A percentile compares a stretch with the other conserved stretches of the same genome.
Evolutionary conservation across 2,888 invertebrate species (phyloP).

Genomic region (Gari tellinella): DNA sequence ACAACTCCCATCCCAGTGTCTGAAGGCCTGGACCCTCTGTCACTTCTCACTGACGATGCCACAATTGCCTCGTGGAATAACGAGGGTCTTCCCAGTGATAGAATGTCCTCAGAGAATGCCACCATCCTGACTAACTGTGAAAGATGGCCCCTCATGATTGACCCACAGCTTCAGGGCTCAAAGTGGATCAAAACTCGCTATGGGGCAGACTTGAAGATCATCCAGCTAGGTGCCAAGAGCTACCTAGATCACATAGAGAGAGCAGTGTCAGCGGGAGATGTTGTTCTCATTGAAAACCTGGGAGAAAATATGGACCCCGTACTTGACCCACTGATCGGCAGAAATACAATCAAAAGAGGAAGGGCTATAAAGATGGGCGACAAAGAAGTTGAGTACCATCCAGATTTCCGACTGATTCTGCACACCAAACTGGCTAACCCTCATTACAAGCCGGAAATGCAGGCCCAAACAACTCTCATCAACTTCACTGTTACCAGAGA

Average conservation of each 20-base stretch:
- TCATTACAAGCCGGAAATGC: conserved; percentile 99
- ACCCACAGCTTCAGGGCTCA: conserved; percentile 94
- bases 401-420: conserved; percentile 92
- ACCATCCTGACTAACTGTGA: conserved; percentile 96
- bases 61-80: conserved; percentile 98
- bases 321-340: conserved; percentile 94
- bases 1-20: conserved; percentile 93
- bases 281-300: conserved; percentile 95
- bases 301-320: conserved; percentile 97
- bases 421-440: conserved; percentile 98
- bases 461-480: conserved; percentile 97
- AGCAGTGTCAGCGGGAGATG: conserved; percentile 91
- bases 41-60: conserved; percentile 96
- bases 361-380: conserved; percentile 98
- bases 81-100: conserved; percentile 96
- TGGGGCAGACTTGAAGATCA: conserved; percentile 89
- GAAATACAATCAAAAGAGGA: conserved; percentile 96
- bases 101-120: conserved; percentile 99
- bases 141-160: conserved; percentile 98
- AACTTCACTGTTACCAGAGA: conserved; percentile 98
- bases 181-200: conserved; percentile 99
- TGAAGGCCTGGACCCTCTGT: conserved; percentile 93
- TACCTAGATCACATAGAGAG: conserved; percentile 93
- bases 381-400: conserved; percentile 98
- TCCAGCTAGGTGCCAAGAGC: conserved; percentile 96